phyloP scores from a whole-genome alignment of 2,888 invertebrate species.

The Acronicta psi region DNA sequence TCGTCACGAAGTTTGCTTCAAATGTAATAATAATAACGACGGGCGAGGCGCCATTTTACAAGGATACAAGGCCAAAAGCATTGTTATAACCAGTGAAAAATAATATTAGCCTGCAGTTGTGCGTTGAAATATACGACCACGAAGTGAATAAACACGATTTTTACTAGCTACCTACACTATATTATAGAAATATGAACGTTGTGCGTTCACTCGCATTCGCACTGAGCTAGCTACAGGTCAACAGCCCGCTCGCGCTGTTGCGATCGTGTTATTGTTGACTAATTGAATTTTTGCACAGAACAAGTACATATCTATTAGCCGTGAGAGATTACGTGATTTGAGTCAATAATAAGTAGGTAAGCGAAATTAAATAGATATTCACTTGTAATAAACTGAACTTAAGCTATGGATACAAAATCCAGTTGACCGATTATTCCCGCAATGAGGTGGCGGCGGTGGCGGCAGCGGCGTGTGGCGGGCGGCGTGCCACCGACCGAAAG shows the following conservation, averaged over 20 bases:
- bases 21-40: constrained; percentile 87
- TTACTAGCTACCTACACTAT: constrained; percentile 62
- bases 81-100: constrained; percentile 76
- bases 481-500: constrained; percentile 80
- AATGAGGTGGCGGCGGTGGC: constrained; percentile 81
- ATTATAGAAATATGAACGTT: constrained; percentile 63
- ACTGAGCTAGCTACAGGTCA: constrained; percentile 79
- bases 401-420: constrained; percentile 65
- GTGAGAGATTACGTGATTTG: constrained; percentile 13
- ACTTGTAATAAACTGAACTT: constrained; percentile 39
- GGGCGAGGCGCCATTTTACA: constrained; percentile 88
- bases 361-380: constrained; percentile 21
- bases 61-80: constrained; percentile 86
- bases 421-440: constrained; percentile 86
- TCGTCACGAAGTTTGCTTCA: constrained; percentile 88
- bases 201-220: constrained; percentile 69
- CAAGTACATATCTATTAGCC: constrained; percentile 20
- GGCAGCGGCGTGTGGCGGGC: constrained; percentile 77
- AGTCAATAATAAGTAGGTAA: constrained; percentile 19
- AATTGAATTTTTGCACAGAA: constrained; percentile 74
- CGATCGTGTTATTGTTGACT: constrained; percentile 76
- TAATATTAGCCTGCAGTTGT: constrained; percentile 54
- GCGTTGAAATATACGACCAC: constrained; percentile 35
- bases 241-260: constrained; percentile 84
- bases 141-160: constrained; percentile 52